Conservation (phyloP, 2,113 vertebrate species). For the Willisornis vidua region DNA sequence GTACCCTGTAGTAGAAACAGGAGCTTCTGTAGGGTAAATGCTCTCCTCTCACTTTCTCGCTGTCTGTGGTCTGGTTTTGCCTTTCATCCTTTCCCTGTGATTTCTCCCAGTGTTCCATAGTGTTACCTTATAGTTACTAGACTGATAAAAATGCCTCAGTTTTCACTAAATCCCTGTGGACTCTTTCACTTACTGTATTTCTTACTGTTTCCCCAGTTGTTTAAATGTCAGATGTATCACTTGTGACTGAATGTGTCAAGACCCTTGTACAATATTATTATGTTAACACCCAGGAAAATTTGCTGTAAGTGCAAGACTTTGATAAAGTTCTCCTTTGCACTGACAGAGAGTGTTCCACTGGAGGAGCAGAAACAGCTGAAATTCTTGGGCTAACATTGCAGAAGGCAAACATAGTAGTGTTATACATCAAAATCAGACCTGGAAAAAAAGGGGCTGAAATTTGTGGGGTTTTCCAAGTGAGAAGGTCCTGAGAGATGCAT, state of each 20-base stretch:
- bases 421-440: neutral
- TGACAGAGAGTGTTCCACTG: neutral
- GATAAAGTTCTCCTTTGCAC: neutral
- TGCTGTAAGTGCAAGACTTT: neutral
- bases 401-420: neutral
- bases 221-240: neutral
- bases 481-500: accelerated
- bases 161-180: neutral
- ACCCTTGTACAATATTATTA: accelerated
- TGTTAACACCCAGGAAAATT: neutral
- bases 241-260: neutral
- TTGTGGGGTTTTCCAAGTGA: neutral
- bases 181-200: neutral
- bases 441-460: too few species aligned
- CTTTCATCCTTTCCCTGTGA: neutral
- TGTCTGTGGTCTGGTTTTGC: neutral
- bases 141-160: neutral
- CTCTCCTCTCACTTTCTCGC: neutral
- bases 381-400: neutral
- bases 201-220: neutral
- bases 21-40: neutral
- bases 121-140: neutral
- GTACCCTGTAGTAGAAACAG: neutral
- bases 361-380: neutral
- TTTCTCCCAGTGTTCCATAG: neutral